phyloP scores from a whole-genome alignment of 2,888 invertebrate genomes.

The Formica aserva region DNA sequence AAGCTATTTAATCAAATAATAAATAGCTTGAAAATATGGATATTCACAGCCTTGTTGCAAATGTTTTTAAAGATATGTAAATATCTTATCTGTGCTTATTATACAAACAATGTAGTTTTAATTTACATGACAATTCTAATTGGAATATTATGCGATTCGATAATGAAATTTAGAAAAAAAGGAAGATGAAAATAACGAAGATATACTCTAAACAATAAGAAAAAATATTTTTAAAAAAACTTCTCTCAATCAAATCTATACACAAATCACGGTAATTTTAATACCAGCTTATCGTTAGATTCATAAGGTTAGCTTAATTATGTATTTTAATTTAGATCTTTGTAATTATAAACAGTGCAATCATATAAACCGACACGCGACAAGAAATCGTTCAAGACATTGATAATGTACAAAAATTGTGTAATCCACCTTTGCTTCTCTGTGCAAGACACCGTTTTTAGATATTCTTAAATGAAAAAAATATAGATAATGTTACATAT shows the following conservation, averaged over 20 bases:
- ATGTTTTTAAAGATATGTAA: conserved; percentile 46
- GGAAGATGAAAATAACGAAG: conserved; percentile 37
- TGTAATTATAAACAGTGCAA: conserved; percentile 85
- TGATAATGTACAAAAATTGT: conserved; percentile 81
- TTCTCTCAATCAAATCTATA: conserved; percentile 74
- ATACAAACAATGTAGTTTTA: conserved; percentile 56
- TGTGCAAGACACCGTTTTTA: conserved; percentile 79
- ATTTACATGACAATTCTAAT: conserved; percentile 59
- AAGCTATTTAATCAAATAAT: conserved; percentile 3
- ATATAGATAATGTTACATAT: conserved; percentile 81
- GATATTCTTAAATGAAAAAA: conserved; percentile 49
- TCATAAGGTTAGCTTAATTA: conserved; percentile 77
- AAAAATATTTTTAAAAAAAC: conserved; percentile 75
- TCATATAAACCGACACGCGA: conserved; percentile 78
- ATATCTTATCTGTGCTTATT: conserved; percentile 70
- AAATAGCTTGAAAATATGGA: conserved; percentile 52
- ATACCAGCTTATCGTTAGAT: conserved; percentile 78
- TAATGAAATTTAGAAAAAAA: conserved; percentile 42
- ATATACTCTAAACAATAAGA: conserved; percentile 69
- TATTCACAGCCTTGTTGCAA: conserved; percentile 43
- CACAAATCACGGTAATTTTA: conserved; percentile 80
- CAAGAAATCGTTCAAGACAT: conserved; percentile 76
- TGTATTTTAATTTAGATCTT: conserved; percentile 77
- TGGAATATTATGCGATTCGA: conserved; percentile 55
- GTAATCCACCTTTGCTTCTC: conserved; percentile 79